These are phyloP conservation scores for Benitochromis conjunctus DNA, from an alignment of 2,113 vertebrate genomes.

Conservation along the genomic window DNA sequence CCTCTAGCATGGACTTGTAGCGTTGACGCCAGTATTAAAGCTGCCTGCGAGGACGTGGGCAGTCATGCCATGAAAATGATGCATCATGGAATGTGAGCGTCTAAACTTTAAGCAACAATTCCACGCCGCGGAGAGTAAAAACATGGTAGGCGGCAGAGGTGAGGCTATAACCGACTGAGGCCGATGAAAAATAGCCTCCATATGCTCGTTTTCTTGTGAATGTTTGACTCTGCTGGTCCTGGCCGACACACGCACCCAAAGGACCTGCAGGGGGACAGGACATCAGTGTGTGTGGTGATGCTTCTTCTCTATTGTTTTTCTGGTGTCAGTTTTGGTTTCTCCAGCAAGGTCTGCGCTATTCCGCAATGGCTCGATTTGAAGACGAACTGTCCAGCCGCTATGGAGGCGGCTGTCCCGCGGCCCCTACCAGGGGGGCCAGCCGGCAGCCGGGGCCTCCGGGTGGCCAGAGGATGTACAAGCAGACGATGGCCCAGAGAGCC, in stretches of 20 bases:
- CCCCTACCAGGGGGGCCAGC: conserved; percentile 74
- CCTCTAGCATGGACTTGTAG: background rate
- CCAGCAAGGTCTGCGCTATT: conserved; percentile 68
- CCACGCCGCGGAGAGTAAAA: background rate
- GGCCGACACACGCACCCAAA: conserved; percentile 39
- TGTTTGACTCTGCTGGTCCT: conserved; percentile 30
- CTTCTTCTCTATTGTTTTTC: conserved; percentile 73
- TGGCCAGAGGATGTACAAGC: conserved; percentile 87
- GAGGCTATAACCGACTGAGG: background rate
- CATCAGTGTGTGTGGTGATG: conserved; percentile 79
- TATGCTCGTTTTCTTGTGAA: background rate
- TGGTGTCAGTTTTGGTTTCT: conserved; percentile 78
- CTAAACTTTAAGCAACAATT: conserved; percentile 57
- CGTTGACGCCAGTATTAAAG: background rate
- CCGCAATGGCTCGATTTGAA: conserved; percentile 91
- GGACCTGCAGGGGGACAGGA: conserved; percentile 51
- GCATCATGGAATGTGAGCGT: conserved; percentile 45
- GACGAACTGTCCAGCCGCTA: conserved; percentile 87
- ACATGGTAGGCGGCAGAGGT: conserved; percentile 2
- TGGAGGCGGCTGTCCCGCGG: conserved; percentile 76
- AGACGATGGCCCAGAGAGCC: conserved; percentile 94
- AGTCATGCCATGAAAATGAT: conserved; percentile 27
- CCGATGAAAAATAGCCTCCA: background rate
- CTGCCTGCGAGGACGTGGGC: background rate
- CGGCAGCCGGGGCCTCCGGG: conserved; percentile 83